Evolutionary conservation across 2,888 invertebrate species (phyloP).

Genomic region (Taphrorychus bicolor): DNA sequence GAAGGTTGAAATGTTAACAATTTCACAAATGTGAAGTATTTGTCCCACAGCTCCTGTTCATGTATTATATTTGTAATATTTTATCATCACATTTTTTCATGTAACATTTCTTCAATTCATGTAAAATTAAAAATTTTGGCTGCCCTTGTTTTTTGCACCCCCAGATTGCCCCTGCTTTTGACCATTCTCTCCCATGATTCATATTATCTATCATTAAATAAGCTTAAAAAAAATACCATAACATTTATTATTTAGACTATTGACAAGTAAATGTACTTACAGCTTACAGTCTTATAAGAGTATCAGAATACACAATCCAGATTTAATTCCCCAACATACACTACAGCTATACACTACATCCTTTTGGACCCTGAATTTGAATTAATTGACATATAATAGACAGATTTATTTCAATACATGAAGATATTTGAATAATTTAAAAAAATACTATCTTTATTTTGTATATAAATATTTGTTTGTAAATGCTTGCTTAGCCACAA

Average conservation of each 20-base stretch:
- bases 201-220: background rate
- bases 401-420: background rate
- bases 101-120: too few relatives aligned
- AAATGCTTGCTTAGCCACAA: background rate
- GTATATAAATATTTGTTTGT: background rate
- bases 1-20: too few relatives aligned
- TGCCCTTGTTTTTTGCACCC: too few relatives aligned
- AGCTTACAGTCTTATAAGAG: background rate
- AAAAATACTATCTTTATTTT: too few relatives aligned
- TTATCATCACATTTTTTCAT: too few relatives aligned
- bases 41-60: too few relatives aligned
- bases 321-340: background rate
- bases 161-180: too few relatives aligned
- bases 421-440: too few relatives aligned
- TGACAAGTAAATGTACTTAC: background rate
- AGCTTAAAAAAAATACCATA: background rate
- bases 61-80: too few relatives aligned
- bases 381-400: background rate
- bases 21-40: too few relatives aligned
- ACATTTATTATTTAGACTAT: background rate
- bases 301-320: background rate
- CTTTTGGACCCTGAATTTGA: background rate
- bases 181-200: too few relatives aligned
- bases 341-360: background rate
- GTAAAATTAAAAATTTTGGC: too few relatives aligned